phyloP scores from a whole-genome alignment of 2,797 vertebrate genomes.

The Enteromius argenteus region DNA sequence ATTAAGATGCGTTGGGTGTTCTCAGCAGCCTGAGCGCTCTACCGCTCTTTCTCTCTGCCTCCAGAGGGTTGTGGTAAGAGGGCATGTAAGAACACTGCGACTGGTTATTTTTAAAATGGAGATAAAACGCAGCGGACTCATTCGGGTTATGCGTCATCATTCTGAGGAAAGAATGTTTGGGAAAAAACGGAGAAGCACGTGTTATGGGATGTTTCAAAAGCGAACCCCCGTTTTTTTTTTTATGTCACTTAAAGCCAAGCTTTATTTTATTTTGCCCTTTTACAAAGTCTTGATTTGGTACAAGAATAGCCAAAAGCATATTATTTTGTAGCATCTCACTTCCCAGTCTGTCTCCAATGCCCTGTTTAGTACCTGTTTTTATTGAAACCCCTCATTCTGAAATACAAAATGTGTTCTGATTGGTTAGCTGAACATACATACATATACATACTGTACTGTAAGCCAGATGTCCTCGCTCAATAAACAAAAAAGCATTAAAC shows the following conservation, averaged over 20 bases:
- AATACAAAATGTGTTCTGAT: neutral
- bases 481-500: neutral
- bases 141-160: slow-evolving; percentile 74
- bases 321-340: neutral
- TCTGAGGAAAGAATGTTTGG: slow-evolving; percentile 76
- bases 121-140: slow-evolving; percentile 61
- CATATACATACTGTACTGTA: neutral
- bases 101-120: slow-evolving; percentile 70
- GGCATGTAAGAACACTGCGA: slow-evolving; percentile 60
- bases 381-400: neutral
- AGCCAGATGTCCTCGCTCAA: neutral
- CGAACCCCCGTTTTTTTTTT: neutral
- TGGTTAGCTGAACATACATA: neutral
- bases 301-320: neutral
- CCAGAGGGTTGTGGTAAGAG: slow-evolving; percentile 33
- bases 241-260: neutral
- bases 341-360: neutral
- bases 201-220: neutral
- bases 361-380: neutral
- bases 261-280: neutral
- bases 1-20: neutral
- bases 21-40: neutral
- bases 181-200: slow-evolving; percentile 66
- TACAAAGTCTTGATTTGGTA: neutral
- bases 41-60: slow-evolving; percentile 34